Evolutionary conservation across 92 coral and sea anemone species (phyloP), one percentile per base, ranked within the genome.

Genomic region (Zoanthus solanderi): DNA sequence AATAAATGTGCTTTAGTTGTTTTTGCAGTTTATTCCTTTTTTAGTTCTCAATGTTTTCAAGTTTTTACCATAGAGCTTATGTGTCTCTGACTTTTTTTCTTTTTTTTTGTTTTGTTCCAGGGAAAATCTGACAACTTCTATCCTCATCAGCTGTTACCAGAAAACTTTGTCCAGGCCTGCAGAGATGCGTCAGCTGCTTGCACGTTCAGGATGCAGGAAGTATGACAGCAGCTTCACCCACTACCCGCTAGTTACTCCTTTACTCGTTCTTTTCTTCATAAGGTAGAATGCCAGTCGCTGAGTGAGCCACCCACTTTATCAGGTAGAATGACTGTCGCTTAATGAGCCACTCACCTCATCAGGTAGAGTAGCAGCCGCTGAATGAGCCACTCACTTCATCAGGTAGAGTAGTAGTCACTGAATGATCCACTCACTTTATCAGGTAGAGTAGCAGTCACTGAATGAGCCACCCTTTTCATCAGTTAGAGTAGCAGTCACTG

Each of bases 131-230:
- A 96, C 86, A 78, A 91, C 71, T 96, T 96, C 83, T 95, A 94
- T 76, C 98, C 98, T 71, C 79, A 91, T 66, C 98, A 96, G 74
- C 91, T 96, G 85, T 91, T 96, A n/a, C 99, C 99, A n/a, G 99
- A 96, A 46, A 93, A 92, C 76, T 92, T 96, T 37, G 96, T 95
- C 14, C 92, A 95, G 82, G 99, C 96, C 54, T 95, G 98, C 88
- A 89, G 85, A 76, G 92, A 92, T 46, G 92, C 90, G 7, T 84
- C 88, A 30, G 94, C 88, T 72, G 90, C 98, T 2, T 87, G 94
- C 34, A 85, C 91, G 56, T 88, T 96, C 66, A 83, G 98, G 83
- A 87, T 94, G 92, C 99, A 95, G 53, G 97, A 90, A 91, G 99
- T 95, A 78, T 6, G 89, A 23, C 34, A 4, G 30, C 46, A 30